phyloP scores from a whole-genome alignment of 2,797 vertebrate species.

The Brachyrhaphis roseni region DNA sequence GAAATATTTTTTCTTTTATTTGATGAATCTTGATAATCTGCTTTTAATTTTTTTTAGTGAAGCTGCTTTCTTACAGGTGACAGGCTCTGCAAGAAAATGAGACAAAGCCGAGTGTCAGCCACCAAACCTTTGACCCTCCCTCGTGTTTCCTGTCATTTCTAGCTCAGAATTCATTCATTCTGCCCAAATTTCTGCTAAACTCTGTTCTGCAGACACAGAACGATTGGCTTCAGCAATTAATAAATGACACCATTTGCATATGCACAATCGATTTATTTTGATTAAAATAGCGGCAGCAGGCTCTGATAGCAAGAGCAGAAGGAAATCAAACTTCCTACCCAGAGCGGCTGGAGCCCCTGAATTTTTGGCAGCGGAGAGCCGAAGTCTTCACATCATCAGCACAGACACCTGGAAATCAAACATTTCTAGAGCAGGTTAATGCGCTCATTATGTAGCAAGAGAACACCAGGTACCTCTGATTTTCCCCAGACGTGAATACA shows the following conservation, averaged over 20 bases:
- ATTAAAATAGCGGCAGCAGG: slow-evolving; percentile 55
- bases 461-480: slow-evolving; percentile 32
- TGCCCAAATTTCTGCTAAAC: slow-evolving; percentile 19
- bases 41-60: not conserved
- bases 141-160: slow-evolving; percentile 13
- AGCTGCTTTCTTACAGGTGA: slow-evolving; percentile 15
- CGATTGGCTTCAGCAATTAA: slow-evolving; percentile 55
- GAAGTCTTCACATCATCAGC: slow-evolving; percentile 27
- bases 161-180: slow-evolving; percentile 33
- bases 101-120: not conserved
- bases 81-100: not conserved
- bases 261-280: slow-evolving; percentile 63
- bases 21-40: not conserved
- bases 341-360: slow-evolving; percentile 7
- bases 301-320: slow-evolving; percentile 1
- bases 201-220: slow-evolving; percentile 12
- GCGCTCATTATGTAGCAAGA: slow-evolving; percentile 23
- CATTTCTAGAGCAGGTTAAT: slow-evolving; percentile 37
- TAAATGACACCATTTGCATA: slow-evolving; percentile 62
- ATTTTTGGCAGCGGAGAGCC: not conserved
- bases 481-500: slow-evolving; percentile 25
- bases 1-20: not conserved
- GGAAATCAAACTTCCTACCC: slow-evolving; percentile 30
- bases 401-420: slow-evolving; percentile 52
- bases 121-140: slow-evolving; percentile 39